Evolutionary conservation across 2,113 vertebrate species (phyloP).

Genomic region (Sapayoa aenigma): DNA sequence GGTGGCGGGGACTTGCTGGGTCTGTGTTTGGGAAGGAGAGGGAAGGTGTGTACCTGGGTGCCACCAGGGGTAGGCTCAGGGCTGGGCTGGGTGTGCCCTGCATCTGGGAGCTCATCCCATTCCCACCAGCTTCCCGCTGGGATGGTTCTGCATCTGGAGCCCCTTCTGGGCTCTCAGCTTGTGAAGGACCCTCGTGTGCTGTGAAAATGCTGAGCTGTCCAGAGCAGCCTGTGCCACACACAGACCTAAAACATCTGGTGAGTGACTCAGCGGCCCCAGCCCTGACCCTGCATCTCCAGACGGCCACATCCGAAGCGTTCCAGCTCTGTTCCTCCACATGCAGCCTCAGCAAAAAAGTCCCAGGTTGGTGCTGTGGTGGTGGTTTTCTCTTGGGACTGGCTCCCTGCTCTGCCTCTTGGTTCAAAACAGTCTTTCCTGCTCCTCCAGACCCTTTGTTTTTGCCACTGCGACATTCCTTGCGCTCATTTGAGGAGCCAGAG

Average conservation of each 20-base stretch:
- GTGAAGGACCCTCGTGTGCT: not conserved
- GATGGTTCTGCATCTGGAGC: not conserved
- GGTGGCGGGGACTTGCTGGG: not conserved
- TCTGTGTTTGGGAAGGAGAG: not conserved
- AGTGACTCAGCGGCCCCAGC: not conserved
- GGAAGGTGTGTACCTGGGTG: not conserved
- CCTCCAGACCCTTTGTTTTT: not conserved
- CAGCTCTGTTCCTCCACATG: not conserved
- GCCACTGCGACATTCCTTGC: rapidly evolving
- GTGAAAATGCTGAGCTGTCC: not conserved
- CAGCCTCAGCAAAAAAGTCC: not conserved
- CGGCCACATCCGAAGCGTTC: not conserved
- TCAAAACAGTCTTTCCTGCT: not conserved
- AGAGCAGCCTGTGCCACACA: not conserved
- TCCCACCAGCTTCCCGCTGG: not conserved
- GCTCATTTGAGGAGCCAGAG: not conserved
- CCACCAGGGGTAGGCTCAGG: not conserved
- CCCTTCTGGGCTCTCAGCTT: not conserved
- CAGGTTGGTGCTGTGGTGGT: rapidly evolving
- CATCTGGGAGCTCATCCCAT: not conserved
- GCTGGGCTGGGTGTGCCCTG: not conserved
- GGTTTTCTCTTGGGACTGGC: not conserved
- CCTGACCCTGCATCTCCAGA: rapidly evolving
- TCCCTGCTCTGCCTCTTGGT: not conserved
- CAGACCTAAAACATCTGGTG: not conserved